Conservation (phyloP, 2,888 invertebrate species). For the Sphaerophoria rueppellii region DNA sequence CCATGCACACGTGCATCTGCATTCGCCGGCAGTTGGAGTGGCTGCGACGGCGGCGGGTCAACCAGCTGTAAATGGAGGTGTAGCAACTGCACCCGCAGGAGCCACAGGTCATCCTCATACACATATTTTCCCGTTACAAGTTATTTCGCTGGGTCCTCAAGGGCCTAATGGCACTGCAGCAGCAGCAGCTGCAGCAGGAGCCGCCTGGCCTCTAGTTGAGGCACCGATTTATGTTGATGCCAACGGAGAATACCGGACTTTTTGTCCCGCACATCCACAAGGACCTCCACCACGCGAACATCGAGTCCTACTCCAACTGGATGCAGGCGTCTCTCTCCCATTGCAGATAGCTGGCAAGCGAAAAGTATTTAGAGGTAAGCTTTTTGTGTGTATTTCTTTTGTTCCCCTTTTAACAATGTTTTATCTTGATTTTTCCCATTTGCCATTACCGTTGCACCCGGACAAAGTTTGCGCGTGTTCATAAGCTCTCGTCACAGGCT, state of each 20-base stretch:
- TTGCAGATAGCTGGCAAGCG: slow-evolving; percentile 89
- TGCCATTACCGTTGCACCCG: background rate
- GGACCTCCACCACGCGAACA: slow-evolving; percentile 84
- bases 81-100: slow-evolving; percentile 81
- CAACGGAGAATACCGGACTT: slow-evolving; percentile 84
- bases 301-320: slow-evolving; percentile 89
- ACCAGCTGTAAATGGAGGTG: slow-evolving; percentile 82
- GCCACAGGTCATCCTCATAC: slow-evolving; percentile 82
- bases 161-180: slow-evolving; percentile 75
- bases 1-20: slow-evolving; percentile 76
- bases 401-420: slow-evolving; percentile 3
- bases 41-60: slow-evolving; percentile 75
- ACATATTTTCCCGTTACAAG: slow-evolving; percentile 84
- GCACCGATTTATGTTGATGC: slow-evolving; percentile 85
- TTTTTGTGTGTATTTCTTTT: slow-evolving; percentile 74
- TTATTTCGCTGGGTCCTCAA: slow-evolving; percentile 80
- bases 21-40: slow-evolving; percentile 44
- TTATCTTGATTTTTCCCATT: slow-evolving; percentile 12
- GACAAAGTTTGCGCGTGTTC: background rate
- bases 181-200: slow-evolving; percentile 80
- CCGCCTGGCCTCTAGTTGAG: slow-evolving; percentile 82
- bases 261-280: slow-evolving; percentile 81
- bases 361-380: slow-evolving; percentile 89
- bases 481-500: background rate
- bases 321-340: slow-evolving; percentile 90